Percentiles rank a stretch among this genome's conserved stretches.
Conservation (phyloP, 1,140 invertebrate species). For the Eurosta solidaginis region DNA sequence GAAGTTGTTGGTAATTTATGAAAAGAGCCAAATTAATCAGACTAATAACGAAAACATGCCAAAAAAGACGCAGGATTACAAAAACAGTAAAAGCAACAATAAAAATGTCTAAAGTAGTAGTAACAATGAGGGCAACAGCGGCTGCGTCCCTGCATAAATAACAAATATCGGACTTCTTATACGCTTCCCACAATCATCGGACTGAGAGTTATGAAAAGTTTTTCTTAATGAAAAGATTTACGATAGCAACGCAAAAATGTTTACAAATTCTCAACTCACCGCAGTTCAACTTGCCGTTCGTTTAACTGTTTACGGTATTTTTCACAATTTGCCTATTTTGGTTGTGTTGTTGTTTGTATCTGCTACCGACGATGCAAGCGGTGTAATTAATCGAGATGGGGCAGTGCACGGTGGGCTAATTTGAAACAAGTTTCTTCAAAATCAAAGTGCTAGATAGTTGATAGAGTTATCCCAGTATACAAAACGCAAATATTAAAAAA, state of each 20-base stretch:
- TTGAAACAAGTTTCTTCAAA: too few relatives aligned
- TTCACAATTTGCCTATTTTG: neutral
- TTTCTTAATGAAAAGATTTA: constrained; percentile 60
- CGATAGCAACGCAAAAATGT: constrained; percentile 43
- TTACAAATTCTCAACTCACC: constrained; percentile 25
- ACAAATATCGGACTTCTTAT: constrained; percentile 20
- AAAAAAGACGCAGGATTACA: constrained; percentile 33
- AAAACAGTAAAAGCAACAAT: constrained; percentile 44
- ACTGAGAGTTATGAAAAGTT: constrained; percentile 53
- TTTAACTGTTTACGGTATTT: neutral
- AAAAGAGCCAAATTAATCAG: constrained; percentile 61
- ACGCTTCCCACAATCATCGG: constrained; percentile 9
- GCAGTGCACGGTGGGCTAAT: too few relatives aligned
- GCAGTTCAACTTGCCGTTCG: neutral
- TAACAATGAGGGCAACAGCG: constrained; percentile 10
- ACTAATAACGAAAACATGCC: constrained; percentile 59
- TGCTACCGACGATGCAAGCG: too few relatives aligned
- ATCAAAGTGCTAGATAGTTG: too few relatives aligned
- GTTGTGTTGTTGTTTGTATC: neutral
- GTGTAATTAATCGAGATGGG: too few relatives aligned
- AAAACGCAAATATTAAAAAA: too few relatives aligned
- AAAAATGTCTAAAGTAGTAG: too few relatives aligned
- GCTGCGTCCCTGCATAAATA: constrained; percentile 23
- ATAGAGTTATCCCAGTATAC: too few relatives aligned
- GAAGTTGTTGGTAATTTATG: constrained; percentile 55